These are phyloP conservation scores for Netelia melanura DNA, from an alignment of 2,888 invertebrate species.

Conservation along the genomic window DNA sequence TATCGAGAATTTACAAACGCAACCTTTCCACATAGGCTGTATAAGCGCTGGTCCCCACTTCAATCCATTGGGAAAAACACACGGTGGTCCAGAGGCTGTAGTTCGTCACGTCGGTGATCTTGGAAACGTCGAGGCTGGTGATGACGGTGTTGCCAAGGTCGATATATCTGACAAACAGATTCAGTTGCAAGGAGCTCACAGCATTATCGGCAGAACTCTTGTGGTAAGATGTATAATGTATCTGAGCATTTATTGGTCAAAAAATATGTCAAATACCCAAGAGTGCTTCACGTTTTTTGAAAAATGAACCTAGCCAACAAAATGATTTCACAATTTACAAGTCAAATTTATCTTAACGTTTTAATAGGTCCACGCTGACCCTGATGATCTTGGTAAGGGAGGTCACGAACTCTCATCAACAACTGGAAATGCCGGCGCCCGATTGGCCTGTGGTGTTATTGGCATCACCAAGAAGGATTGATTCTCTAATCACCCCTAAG, in stretches of 20 bases:
- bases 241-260: not conserved
- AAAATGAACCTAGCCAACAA: not conserved
- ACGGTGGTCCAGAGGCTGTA: conserved; percentile 91
- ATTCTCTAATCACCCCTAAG: conserved; percentile 70
- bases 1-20: not conserved
- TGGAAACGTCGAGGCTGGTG: conserved; percentile 91
- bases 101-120: conserved; percentile 96
- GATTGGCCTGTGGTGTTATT: conserved; percentile 95
- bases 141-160: conserved; percentile 89
- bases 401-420: conserved; percentile 96
- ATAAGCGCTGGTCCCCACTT: conserved; percentile 98
- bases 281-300: not conserved
- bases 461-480: conserved; percentile 87
- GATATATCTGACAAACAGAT: conserved; percentile 88
- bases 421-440: conserved; percentile 97
- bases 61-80: conserved; percentile 93
- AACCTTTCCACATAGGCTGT: conserved; percentile 85
- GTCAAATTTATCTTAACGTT: conserved; percentile 11
- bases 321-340: conserved; percentile 3
- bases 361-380: conserved; percentile 92
- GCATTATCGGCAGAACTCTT: conserved; percentile 93
- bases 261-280: not conserved
- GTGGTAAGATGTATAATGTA: conserved; percentile 85
- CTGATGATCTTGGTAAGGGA: conserved; percentile 96
- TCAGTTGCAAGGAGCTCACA: conserved; percentile 90